Conservation (phyloP, 1,140 invertebrate genomes). For the Phymastichus coffea region DNA sequence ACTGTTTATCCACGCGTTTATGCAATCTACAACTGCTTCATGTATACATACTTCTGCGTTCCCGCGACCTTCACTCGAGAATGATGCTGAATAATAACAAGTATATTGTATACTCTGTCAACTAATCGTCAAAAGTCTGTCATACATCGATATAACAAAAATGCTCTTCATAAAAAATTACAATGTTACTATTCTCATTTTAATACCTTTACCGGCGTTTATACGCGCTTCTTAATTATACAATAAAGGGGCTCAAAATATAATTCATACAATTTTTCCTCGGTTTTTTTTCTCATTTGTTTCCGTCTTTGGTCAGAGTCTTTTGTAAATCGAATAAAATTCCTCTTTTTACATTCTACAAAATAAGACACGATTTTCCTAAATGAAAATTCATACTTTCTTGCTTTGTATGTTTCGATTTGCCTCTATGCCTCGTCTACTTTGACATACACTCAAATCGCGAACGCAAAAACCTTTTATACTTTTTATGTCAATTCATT, state of each 20-base stretch:
- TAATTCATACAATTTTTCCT: slow-evolving; percentile 9
- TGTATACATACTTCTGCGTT: slow-evolving; percentile 8
- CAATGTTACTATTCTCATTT: slow-evolving; percentile 1
- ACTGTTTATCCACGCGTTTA: slow-evolving; percentile 14
- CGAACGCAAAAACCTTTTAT: slow-evolving; percentile 24
- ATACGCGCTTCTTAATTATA: no score
- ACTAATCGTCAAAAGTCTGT: slow-evolving; percentile 11
- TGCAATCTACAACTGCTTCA: slow-evolving; percentile 18
- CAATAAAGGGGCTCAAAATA: slow-evolving; percentile 24
- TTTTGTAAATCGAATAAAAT: slow-evolving; percentile 17
- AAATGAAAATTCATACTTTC: slow-evolving; percentile 20
- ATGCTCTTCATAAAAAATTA: slow-evolving; percentile 21
- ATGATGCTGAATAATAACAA: neutral
- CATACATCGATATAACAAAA: slow-evolving; percentile 13
- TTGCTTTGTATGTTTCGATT: neutral
- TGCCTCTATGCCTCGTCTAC: slow-evolving; percentile 5
- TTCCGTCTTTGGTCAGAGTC: slow-evolving; percentile 18
- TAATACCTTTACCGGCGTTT: neutral
- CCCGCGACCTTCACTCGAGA: slow-evolving; percentile 2
- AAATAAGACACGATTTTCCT: slow-evolving; percentile 8
- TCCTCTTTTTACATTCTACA: slow-evolving; percentile 16
- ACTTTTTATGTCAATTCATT: slow-evolving; percentile 25
- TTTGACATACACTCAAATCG: slow-evolving; percentile 2
- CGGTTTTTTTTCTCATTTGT: no score
- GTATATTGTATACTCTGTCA: slow-evolving; percentile 13